A percentile compares a stretch with the other conserved stretches of the same genome.
Conservation (phyloP, 2,888 invertebrate species). For the Bombyx huttoni region DNA sequence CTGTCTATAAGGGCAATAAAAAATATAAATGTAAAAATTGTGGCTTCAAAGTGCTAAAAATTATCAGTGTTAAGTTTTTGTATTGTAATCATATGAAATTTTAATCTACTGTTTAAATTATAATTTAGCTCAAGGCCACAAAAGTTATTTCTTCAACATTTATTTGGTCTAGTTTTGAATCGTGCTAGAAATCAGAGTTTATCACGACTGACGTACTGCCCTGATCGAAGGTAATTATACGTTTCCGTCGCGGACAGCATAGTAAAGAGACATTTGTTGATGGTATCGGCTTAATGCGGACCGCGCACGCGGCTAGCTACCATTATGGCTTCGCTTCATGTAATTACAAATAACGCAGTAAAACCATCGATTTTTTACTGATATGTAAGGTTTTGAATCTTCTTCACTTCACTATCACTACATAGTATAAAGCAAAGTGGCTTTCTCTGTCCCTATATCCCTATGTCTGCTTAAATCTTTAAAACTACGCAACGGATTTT, state of each 20-base stretch:
- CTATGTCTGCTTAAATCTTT: too few relatives aligned
- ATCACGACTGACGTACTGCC: slow-evolving; percentile 7
- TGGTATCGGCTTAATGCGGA: slow-evolving; percentile 32
- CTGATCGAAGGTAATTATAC: slow-evolving; percentile 30
- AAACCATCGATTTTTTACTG: slow-evolving; percentile 24
- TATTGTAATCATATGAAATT: too few relatives aligned
- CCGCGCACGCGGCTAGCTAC: slow-evolving; percentile 25
- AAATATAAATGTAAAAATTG: too few relatives aligned
- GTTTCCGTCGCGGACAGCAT: slow-evolving; percentile 42
- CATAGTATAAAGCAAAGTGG: too few relatives aligned
- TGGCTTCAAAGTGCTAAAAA: too few relatives aligned
- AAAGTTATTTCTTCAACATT: neutral
- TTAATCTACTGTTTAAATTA: too few relatives aligned
- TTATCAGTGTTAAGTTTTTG: too few relatives aligned
- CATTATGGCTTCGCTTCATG: slow-evolving; percentile 54
- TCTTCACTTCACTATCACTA: too few relatives aligned
- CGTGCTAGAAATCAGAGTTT: neutral
- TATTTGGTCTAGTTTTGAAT: neutral
- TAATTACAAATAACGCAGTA: slow-evolving; percentile 32
- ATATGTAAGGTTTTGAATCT: too few relatives aligned
- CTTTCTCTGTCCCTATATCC: too few relatives aligned
- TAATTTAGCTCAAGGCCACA: neutral
- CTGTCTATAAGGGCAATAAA: too few relatives aligned
- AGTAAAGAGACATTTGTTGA: slow-evolving; percentile 37
- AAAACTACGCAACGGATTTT: too few relatives aligned